Evolutionary conservation across 1,140 invertebrate genomes (phyloP), one percentile per base, ranked within the genome.

Genomic region (Acromyrmex charruanus): DNA sequence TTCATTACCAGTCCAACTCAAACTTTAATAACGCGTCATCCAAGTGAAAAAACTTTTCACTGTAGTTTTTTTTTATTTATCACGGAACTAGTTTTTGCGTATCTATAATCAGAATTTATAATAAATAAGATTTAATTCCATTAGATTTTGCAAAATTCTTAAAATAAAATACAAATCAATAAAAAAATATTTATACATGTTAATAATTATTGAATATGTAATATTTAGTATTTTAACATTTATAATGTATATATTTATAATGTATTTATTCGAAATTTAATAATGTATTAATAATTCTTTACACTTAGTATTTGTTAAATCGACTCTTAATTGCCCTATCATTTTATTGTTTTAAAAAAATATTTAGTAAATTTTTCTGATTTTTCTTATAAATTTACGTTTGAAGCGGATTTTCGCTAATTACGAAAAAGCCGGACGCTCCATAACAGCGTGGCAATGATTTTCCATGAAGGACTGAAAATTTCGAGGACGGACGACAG

Each of bases 401-500:
- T 77, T 77, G 1, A 75, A n/a, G 25, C 7, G 9, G 2, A 68
- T 35, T 68, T 53, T 66, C 28, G 65, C 4, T 28, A 44, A 28
- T 28, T 39, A 31, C 21, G 75, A 69, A 44, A 55, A 14, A 55
- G n/a, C 2, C 28, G 9, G 39, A 35, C 28, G n/a, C 58, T 85
- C 71, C 71, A 51, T 63, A 69, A 61, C 53, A 55, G 59, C 55
- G 66, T 1, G 18, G 53, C 44, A 65, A 69, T 49, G 66, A 65
- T 74, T 31, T 74, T 51, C 39, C 59, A 16, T 69, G 35, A 53
- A 65, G 66, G 61, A 39, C 53, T 79, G 86, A 87, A 91, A 91
- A 89, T 91, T 90, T 91, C 69, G 87, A 89, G 69, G 82, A 87
- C 80, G 68, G 74, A 61, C 72, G 81, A 79, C 61, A 69, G 90